Conservation (phyloP, 2,797 vertebrate species). For the Characodon lateralis region DNA sequence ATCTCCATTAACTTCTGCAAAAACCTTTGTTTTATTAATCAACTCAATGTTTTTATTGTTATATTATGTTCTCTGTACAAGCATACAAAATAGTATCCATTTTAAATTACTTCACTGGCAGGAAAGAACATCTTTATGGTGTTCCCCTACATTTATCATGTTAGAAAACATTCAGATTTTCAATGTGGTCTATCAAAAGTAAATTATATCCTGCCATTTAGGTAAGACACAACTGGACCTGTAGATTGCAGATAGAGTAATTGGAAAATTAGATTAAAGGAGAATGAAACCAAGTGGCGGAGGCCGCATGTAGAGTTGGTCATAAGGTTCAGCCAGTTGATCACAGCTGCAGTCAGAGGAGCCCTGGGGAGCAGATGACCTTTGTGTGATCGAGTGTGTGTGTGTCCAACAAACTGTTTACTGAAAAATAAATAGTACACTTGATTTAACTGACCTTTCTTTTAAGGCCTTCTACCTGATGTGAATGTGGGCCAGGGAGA, state of each 20-base stretch:
- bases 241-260: conserved; percentile 28
- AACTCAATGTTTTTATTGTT: background rate
- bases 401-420: conserved; percentile 38
- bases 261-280: conserved; percentile 12
- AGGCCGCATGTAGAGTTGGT: conserved; percentile 18
- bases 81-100: background rate
- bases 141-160: conserved; percentile 69
- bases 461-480: conserved; percentile 50
- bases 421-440: conserved; percentile 53
- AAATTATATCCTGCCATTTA: conserved; percentile 27
- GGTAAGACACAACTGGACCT: conserved; percentile 10
- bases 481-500: conserved; percentile 25
- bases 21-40: conserved; percentile 15
- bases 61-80: background rate
- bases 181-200: conserved; percentile 18
- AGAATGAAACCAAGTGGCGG: conserved; percentile 7
- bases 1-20: background rate
- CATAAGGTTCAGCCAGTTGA: conserved; percentile 57
- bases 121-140: conserved; percentile 62
- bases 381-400: conserved; percentile 47
- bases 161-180: conserved; percentile 52
- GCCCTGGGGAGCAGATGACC: conserved; percentile 65
- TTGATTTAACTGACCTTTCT: conserved; percentile 69
- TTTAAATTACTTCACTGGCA: background rate
- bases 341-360: conserved; percentile 62